Conservation (phyloP, 2,797 vertebrate genomes). For the Rhabdomys pumilio region DNA sequence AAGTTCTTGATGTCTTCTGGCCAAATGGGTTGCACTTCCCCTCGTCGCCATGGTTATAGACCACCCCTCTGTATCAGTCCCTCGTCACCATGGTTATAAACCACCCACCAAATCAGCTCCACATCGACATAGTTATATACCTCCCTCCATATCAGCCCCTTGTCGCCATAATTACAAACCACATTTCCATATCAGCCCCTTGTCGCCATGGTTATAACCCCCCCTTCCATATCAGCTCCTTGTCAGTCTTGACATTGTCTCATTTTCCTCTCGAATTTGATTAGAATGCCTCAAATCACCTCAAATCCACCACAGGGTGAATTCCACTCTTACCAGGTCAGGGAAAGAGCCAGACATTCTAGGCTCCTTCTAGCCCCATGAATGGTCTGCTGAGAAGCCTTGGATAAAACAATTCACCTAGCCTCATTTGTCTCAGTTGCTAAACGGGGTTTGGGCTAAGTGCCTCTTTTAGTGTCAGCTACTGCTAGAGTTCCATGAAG, state of each 20-base stretch:
- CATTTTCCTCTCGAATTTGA: not conserved
- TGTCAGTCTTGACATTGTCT: not conserved
- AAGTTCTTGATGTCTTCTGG: not conserved
- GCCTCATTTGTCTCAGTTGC: slow-evolving; percentile 33
- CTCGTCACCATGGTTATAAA: not conserved
- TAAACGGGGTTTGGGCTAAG: not conserved
- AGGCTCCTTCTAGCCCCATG: not conserved
- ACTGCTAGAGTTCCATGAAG: not conserved
- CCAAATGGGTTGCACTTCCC: not conserved
- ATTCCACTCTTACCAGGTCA: not conserved
- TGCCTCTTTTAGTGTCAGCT: not conserved
- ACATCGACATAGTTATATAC: not conserved
- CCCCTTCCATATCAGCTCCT: not conserved
- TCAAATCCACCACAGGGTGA: not conserved
- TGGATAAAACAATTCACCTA: not conserved
- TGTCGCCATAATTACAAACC: not conserved
- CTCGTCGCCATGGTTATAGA: not conserved
- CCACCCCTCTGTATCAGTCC: not conserved
- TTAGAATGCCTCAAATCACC: not conserved
- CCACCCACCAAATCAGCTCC: not conserved
- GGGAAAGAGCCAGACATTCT: not conserved
- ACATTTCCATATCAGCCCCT: not conserved
- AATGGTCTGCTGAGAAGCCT: not conserved
- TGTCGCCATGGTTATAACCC: not conserved
- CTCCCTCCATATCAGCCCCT: too few relatives aligned